Conservation (phyloP, 2,888 invertebrate genomes). For the Sphaerophoria taeniata region DNA sequence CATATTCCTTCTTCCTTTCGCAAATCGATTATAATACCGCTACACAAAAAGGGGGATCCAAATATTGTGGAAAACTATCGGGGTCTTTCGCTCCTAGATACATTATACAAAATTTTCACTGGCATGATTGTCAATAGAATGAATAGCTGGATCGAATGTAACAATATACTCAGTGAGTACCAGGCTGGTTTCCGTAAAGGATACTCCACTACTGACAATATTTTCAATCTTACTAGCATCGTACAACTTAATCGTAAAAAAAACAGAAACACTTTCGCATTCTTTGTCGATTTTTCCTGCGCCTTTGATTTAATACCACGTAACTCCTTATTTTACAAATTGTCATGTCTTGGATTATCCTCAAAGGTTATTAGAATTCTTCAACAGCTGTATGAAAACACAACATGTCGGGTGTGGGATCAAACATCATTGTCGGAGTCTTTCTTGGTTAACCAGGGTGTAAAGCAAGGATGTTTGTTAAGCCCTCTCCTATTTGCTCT, state of each 20-base stretch:
- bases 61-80: constrained; percentile 9
- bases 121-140: constrained; percentile 13
- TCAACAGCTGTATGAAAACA: neutral
- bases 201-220: constrained; percentile 30
- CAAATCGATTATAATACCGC: constrained; percentile 8
- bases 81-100: constrained; percentile 21
- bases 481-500: neutral
- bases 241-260: neutral
- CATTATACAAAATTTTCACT: constrained; percentile 40
- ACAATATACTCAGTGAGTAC: constrained; percentile 4
- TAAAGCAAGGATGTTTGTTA: constrained; percentile 6
- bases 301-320: constrained; percentile 7
- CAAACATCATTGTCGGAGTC: constrained; percentile 6
- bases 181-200: constrained; percentile 41
- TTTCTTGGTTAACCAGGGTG: constrained; percentile 12
- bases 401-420: constrained; percentile 11
- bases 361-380: constrained; percentile 3
- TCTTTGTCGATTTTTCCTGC: constrained; percentile 14
- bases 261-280: constrained; percentile 1
- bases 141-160: constrained; percentile 8
- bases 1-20: neutral
- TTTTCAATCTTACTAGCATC: constrained; percentile 21
- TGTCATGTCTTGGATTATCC: neutral
- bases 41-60: constrained; percentile 9
- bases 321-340: constrained; percentile 6